Base-by-base conservation (phyloP, 2,797 vertebrate genomes). In the Onychomys torridus region DNA sequence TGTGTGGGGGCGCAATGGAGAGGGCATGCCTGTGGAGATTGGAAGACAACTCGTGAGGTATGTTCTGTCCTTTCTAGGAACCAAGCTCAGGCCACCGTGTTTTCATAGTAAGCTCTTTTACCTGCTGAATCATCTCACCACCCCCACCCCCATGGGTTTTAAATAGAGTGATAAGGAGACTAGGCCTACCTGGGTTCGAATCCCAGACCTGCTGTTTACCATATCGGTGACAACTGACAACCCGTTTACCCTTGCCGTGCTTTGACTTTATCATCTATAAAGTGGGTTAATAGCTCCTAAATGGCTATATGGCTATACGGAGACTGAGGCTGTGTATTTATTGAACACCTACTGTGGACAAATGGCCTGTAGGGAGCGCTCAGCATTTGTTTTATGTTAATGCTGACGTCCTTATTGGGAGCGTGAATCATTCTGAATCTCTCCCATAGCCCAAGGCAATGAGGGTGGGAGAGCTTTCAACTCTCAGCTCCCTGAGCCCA, bases 201-300 rank as follows among this genome's bases (percentile, higher is more conserved):
- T 57, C 65, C 57, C 67, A 84, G 25, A 43, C 32, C 46, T 61
- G 49, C 43, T 90, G 8, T 46, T 79, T 81, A 27, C 81, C 40
- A 29, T 49, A 17, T 78, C 5, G 11, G 55, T 63, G 71, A 65
- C 19, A 37, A 71, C 2, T 5, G 16, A 49, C 57, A 32, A 32
- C 23, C 83, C 89, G 69, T 76, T 95, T 83, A 55, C 19, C 79
- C 27, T 84, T 57, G 32, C 55, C 23, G 12, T 63, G n/a, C 75
- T 78, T 95, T 85, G 25, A 43, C 52, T 61, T 25, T 85, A 67
- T 57, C 2, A 52, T 37, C 61, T 14, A 1, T 79, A 65, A 90
- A 94, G 85, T 21, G 79, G 69, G 83, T 75, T 55, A 52, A 87
- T 21, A 83, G 55, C 2, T 69, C 27, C 61, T n/a, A 37, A n/a